Base-by-base conservation (phyloP, 2,888 invertebrate species). In the Mesorhabditis sp. region DNA sequence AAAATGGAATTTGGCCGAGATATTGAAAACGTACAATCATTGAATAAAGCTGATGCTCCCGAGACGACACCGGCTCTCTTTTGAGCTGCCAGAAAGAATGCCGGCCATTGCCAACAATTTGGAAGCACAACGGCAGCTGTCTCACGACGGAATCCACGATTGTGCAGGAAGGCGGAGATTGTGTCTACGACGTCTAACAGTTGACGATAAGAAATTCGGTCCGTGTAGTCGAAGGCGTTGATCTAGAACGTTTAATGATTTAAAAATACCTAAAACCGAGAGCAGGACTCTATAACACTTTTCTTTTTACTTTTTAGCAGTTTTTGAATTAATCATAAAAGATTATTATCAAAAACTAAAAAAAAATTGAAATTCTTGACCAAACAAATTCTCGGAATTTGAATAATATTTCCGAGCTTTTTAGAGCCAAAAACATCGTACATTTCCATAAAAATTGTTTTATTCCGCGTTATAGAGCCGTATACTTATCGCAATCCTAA, bases 41-140 rank as follows among this genome's bases (percentile, higher is more conserved):
- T 81, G 73, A 79, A 81, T 10, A 81, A 74, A 43, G 80, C 79
- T 58, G 75, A 75, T 4, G 80, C 80, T 41, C 80, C 80, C 4
- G 78, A 78, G 13, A 77, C 70, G 43, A 76, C 75, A 62, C 78
- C 78, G 28, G 76, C 78, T 45, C 62, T 74, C 42, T 72, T 70
- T 43, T 74, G 50, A 28, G 70, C 75, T 69, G 75, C 80, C n/a
- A 77, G 66, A 72, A 77, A 80, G 69, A 78, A 74, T 2, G 78
- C 68, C 15, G 75, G 72, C 62, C 76, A 80, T 61, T 78, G 77
- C 70, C 72, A 74, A 43, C 72, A 50, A 58, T 80, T 80, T 4
- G 77, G 76, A 0, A 80, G 65, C 4, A 80, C 80, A 1, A 75
- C 70, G 13, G 74, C 73, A 42, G 75, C 75, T 7, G 63, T 62